These are phyloP conservation scores for Selenia dentaria DNA, from an alignment of 2,888 invertebrate genomes.

Conservation along the genomic window DNA sequence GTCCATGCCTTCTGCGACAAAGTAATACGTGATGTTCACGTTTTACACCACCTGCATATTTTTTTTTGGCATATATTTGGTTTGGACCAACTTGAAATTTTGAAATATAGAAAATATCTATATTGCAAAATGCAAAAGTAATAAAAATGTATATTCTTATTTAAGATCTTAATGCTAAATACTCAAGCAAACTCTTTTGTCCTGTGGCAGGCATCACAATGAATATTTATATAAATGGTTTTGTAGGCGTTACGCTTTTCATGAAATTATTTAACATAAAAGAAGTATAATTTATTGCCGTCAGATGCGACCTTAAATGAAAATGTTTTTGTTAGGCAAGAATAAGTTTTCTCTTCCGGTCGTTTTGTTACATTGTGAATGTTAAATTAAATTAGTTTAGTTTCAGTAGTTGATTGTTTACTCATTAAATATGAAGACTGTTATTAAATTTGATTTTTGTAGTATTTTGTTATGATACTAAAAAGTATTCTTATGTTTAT, in stretches of 20 bases:
- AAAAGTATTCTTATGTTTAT: too few species aligned
- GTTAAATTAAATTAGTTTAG: too few species aligned
- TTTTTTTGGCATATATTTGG: too few species aligned
- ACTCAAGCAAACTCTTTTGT: conserved; percentile 19
- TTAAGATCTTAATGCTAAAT: conserved; percentile 6
- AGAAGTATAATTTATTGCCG: conserved; percentile 36
- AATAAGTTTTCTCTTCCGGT: not conserved
- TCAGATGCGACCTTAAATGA: conserved; percentile 11
- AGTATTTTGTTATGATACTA: too few species aligned
- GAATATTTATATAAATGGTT: conserved; percentile 41
- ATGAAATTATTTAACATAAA: conserved; percentile 26
- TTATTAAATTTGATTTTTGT: not conserved
- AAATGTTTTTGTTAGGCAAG: not conserved
- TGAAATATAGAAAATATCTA: too few species aligned
- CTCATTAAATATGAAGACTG: not conserved
- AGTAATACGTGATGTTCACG: too few species aligned
- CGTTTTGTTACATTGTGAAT: too few species aligned
- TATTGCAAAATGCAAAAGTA: not conserved
- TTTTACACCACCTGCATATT: too few species aligned
- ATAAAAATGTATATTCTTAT: not conserved
- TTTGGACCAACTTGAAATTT: too few species aligned
- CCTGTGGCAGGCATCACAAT: conserved; percentile 27
- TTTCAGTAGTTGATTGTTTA: too few species aligned
- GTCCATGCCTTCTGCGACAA: too few species aligned
- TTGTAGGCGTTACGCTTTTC: conserved; percentile 12